Percentiles rank a stretch among this genome's conserved stretches.
phyloP scores from a whole-genome alignment of 2,113 vertebrate species.

The Raja brachyura region DNA sequence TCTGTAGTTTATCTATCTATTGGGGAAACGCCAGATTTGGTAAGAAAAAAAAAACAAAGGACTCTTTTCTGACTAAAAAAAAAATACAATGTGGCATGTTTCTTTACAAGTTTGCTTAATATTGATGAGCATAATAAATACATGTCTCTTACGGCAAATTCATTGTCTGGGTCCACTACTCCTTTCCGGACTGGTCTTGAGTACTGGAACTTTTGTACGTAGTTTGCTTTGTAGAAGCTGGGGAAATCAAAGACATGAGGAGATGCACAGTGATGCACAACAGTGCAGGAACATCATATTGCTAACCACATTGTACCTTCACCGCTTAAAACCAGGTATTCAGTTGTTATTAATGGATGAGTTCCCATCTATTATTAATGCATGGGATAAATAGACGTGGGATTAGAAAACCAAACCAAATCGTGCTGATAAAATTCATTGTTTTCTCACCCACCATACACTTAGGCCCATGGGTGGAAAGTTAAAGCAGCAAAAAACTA shows the following conservation, averaged over 20 bases:
- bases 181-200: slow-evolving; percentile 87
- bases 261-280: slow-evolving; percentile 37
- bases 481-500: too few species aligned
- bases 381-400: too few species aligned
- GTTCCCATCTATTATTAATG: too few species aligned
- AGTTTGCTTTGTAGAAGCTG: slow-evolving; percentile 97
- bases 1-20: not conserved
- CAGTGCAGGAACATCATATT: not conserved
- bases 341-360: not conserved
- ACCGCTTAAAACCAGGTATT: not conserved
- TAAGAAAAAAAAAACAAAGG: not conserved
- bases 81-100: not conserved
- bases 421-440: too few species aligned
- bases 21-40: not conserved
- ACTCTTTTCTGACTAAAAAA: not conserved
- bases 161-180: slow-evolving; percentile 85
- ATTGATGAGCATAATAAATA: not conserved
- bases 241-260: slow-evolving; percentile 43
- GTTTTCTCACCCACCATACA: too few species aligned
- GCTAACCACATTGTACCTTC: not conserved
- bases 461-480: too few species aligned
- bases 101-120: not conserved
- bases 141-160: slow-evolving; percentile 83
- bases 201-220: slow-evolving; percentile 89
- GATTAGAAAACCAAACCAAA: too few species aligned